Conservation (phyloP, 2,888 invertebrate genomes). For the Ophion slaviceki region DNA sequence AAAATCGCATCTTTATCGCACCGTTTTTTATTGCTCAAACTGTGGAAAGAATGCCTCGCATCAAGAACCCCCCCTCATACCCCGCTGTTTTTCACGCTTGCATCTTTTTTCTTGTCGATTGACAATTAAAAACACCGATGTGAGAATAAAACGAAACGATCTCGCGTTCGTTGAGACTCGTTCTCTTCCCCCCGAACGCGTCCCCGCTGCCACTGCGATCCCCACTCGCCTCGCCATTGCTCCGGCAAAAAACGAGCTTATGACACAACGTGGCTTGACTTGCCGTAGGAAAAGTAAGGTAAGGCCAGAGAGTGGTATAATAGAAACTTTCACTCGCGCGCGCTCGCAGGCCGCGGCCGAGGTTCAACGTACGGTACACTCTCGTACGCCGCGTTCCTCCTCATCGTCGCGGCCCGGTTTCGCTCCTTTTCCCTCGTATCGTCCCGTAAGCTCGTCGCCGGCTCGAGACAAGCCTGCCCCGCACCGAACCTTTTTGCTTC, state of each 20-base stretch:
- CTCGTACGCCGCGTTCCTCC: no score
- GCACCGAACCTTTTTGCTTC: no score
- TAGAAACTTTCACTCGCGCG: constrained; percentile 83
- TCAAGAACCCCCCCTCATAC: no score
- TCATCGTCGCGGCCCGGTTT: constrained; percentile 65
- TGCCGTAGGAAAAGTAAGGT: constrained; percentile 83
- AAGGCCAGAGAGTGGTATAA: constrained; percentile 83
- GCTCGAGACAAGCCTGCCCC: no score
- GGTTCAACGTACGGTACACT: constrained; percentile 81
- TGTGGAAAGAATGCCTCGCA: no score
- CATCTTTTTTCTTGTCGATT: no score
- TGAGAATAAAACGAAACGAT: no score
- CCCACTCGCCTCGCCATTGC: constrained; percentile 32
- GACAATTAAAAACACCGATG: no score
- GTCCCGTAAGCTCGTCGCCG: no score
- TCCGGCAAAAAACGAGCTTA: constrained; percentile 69
- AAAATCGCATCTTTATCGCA: no score
- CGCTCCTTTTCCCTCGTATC: constrained; percentile 59
- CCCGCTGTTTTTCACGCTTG: no score
- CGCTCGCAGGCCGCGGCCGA: constrained; percentile 60
- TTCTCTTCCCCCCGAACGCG: constrained; percentile 49
- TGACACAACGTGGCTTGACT: constrained; percentile 80
- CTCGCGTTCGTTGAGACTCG: background rate
- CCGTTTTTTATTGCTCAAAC: no score
- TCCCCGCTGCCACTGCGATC: constrained; percentile 44